A percentile compares a stretch with the other conserved stretches of the same genome.
These are phyloP conservation scores for Pseudomyrmex gracilis DNA, from an alignment of 1,140 invertebrate species.

Conservation along the genomic window DNA sequence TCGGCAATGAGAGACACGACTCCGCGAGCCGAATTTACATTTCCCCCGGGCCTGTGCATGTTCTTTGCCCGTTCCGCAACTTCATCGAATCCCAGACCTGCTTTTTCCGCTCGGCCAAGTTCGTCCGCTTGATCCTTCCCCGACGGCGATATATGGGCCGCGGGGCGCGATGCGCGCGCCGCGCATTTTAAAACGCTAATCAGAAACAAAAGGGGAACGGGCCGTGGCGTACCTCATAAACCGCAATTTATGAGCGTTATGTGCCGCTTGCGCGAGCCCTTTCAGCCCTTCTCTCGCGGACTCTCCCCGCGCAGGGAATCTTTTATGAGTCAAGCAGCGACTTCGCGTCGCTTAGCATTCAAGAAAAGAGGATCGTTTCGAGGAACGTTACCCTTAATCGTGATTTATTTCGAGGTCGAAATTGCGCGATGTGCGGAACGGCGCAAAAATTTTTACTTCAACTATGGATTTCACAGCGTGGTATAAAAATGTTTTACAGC, in stretches of 20 bases:
- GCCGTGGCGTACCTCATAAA: slow-evolving; percentile 35
- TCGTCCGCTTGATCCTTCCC: slow-evolving; percentile 30
- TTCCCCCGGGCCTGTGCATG: background rate
- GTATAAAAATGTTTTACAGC: slow-evolving; percentile 48
- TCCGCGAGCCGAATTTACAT: slow-evolving; percentile 21
- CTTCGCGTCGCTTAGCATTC: background rate
- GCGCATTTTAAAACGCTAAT: slow-evolving; percentile 50
- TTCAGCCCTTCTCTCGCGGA: background rate
- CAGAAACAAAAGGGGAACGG: slow-evolving; percentile 13
- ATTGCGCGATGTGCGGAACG: background rate
- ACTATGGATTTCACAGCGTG: slow-evolving; percentile 28
- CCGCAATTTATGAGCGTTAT: slow-evolving; percentile 45
- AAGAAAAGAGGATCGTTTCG: background rate
- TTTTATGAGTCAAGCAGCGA: slow-evolving; percentile 31
- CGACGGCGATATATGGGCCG: slow-evolving; percentile 4
- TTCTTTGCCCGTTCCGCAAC: slow-evolving; percentile 13
- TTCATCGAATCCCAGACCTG: slow-evolving; percentile 19
- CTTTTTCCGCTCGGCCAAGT: background rate
- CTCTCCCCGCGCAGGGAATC: background rate
- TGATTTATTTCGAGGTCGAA: slow-evolving; percentile 45
- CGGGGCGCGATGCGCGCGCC: slow-evolving; percentile 4
- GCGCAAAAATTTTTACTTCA: slow-evolving; percentile 25
- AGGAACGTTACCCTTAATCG: slow-evolving; percentile 24
- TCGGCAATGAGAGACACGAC: slow-evolving; percentile 4
- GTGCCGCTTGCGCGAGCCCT: background rate